Percentiles rank a stretch among this genome's conserved stretches.
Conservation (phyloP, 2,113 vertebrate species). For the Brevimyrus niger region DNA sequence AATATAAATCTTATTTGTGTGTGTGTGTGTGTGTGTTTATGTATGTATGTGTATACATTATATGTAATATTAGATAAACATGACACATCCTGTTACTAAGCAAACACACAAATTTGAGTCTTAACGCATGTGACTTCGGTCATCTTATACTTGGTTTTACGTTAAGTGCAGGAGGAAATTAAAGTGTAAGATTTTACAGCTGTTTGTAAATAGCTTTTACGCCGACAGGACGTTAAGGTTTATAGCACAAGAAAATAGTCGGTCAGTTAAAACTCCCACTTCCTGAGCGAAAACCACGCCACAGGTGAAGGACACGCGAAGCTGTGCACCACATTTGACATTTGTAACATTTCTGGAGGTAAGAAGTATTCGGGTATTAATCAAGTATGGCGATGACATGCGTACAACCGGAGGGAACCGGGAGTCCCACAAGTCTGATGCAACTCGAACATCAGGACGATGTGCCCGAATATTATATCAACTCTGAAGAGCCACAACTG, state of each 20-base stretch:
- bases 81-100: not conserved
- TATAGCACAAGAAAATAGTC: not conserved
- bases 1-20: not conserved
- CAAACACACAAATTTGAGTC: not conserved
- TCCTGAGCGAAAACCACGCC: not conserved
- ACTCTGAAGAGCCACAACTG: not conserved
- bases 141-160: not conserved
- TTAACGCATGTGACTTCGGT: not conserved
- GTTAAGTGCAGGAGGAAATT: not conserved
- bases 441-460: not conserved
- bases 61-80: not conserved
- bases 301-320: not conserved
- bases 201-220: not conserved
- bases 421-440: not conserved
- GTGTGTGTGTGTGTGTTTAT: not conserved
- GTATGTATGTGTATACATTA: not conserved
- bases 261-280: not conserved
- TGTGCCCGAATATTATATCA: not conserved
- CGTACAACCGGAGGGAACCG: not conserved
- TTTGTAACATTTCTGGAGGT: not conserved
- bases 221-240: not conserved
- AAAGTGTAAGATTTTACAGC: not conserved
- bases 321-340: not conserved
- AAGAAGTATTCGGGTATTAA: not conserved
- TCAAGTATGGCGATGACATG: not conserved